Evolutionary conservation across 1,140 invertebrate genomes (phyloP).

Genomic region (Plutomurus gul): DNA sequence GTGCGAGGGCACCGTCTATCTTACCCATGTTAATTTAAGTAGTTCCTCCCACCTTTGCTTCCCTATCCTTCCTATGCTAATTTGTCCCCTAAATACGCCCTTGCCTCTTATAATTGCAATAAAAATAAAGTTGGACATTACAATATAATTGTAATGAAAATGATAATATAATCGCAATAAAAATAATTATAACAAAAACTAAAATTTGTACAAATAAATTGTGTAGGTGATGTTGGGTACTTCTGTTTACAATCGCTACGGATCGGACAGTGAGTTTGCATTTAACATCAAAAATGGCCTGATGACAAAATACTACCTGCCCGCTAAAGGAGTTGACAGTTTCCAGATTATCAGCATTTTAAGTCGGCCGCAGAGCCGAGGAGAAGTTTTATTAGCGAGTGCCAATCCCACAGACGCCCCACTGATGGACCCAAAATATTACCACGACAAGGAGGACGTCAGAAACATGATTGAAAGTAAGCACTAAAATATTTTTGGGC

Average conservation of each 20-base stretch:
- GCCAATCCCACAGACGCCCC: constrained; percentile 80
- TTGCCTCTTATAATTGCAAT: no score
- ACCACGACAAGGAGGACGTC: constrained; percentile 78
- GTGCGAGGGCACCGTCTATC: no score
- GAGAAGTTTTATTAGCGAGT: constrained; percentile 75
- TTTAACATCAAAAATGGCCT: constrained; percentile 43
- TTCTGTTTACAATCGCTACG: constrained; percentile 44
- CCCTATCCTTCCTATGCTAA: no score
- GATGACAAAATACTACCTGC: constrained; percentile 41
- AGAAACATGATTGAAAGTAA: constrained; percentile 75
- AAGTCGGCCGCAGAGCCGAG: constrained; percentile 78
- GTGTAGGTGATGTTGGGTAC: constrained; percentile 1
- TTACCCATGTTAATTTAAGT: no score
- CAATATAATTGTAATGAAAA: no score
- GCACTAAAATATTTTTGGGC: no score
- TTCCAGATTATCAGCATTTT: constrained; percentile 71
- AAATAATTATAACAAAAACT: no score
- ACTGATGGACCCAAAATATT: constrained; percentile 87
- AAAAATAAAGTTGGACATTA: no score
- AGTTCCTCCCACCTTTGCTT: no score
- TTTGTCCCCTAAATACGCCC: no score
- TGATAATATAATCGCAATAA: no score
- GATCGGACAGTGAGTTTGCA: constrained; percentile 38
- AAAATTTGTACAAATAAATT: neutral
- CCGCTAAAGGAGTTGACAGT: constrained; percentile 38